These are phyloP conservation scores for Gymnocypris eckloni DNA, from an alignment of 2,797 vertebrate genomes.

Conservation along the genomic window DNA sequence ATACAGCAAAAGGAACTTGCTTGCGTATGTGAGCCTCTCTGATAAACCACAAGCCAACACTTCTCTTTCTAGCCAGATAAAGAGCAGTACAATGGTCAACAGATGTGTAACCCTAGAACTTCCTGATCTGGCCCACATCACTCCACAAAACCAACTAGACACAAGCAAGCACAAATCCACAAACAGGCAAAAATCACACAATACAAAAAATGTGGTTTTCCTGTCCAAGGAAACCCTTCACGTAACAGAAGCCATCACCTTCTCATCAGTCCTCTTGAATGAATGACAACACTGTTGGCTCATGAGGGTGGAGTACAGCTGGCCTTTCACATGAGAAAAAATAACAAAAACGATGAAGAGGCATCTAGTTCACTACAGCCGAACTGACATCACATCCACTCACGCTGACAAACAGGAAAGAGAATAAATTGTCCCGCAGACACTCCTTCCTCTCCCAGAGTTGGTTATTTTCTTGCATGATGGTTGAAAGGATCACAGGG, in stretches of 20 bases:
- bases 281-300: conserved; percentile 1
- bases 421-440: conserved; percentile 47
- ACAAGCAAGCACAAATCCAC: conserved; percentile 15
- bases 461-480: conserved; percentile 31
- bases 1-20: background rate
- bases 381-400: conserved; percentile 21
- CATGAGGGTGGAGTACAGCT: conserved; percentile 31
- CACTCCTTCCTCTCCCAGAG: conserved; percentile 23
- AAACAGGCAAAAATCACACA: conserved; percentile 48
- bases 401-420: conserved; percentile 56
- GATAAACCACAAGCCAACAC: background rate
- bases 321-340: background rate
- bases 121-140: conserved; percentile 38
- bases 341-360: background rate
- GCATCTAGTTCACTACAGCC: background rate
- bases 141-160: background rate
- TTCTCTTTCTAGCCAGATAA: conserved; percentile 9
- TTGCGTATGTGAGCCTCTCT: background rate
- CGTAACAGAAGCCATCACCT: conserved; percentile 33
- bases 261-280: conserved; percentile 1
- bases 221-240: conserved; percentile 54
- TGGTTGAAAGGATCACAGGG: conserved; percentile 4
- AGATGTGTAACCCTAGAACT: conserved; percentile 31
- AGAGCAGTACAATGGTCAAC: conserved; percentile 23
- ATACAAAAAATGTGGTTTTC: conserved; percentile 42